Base-by-base conservation (phyloP, 2,797 vertebrate species). In the Takifugu ocellatus region DNA sequence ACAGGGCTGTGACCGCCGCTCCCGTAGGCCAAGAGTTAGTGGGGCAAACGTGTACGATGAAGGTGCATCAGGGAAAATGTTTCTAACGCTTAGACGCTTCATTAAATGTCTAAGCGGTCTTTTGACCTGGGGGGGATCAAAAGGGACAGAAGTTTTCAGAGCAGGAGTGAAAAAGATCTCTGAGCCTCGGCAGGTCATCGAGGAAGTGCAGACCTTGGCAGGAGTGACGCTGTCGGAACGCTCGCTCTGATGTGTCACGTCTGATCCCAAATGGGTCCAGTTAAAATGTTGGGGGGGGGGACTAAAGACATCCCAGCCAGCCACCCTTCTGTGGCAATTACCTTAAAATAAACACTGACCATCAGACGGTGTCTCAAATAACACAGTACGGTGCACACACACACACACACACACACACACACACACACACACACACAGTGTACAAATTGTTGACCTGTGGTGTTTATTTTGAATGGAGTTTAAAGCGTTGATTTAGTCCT, bases 191-290 rank as follows among this genome's bases (percentile, higher is more conserved):
- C 76, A 67, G 66, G 55, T 63, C 70, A 50, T 61, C 61, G 59
- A 63, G 29, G 4, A 47, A 74, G 70, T 59, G 29, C 63, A 67
- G 55, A 75, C 51, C 56, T 36, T 66, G 70, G 58, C 55, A 10
- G 16, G 51, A 54, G 21, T 21, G 67, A 70, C 54, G 43, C 56
- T 69, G 58, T 49, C 54, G 56, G 69, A 68, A 33, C 26, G 45
- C 55, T 51, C 25, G 56, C 51, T 77, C 67, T 74, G 61, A 77
- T 63, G 71, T 72, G 68, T 81, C 61, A 60, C 64, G 65, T 75
- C 69, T 70, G 74, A 78, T 76, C 55, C 62, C 33, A 71, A 72
- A 74, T 68, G 75, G 79, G 63, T 74, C 44, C 74, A 78, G 68
- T 63, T 78, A 66, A 78, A 75, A 50, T 67, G 75, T 72, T 77